These are phyloP conservation scores for Anthonomus grandis DNA, from an alignment of 1,140 invertebrate species.

Conservation along the genomic window DNA sequence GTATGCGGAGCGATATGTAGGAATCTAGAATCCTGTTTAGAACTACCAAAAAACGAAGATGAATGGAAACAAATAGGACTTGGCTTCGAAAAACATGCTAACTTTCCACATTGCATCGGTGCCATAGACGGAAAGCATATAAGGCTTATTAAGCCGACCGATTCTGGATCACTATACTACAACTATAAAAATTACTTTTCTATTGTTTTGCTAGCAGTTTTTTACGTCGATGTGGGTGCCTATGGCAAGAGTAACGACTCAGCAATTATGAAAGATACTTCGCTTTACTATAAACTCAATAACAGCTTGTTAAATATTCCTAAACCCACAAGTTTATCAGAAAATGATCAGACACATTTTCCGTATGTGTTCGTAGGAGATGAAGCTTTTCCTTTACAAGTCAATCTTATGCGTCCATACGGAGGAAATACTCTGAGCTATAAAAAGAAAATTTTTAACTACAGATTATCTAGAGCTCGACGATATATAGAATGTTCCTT, in stretches of 20 bases:
- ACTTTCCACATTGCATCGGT: conserved; percentile 46
- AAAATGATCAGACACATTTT: conserved; percentile 27
- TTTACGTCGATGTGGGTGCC: conserved; percentile 46
- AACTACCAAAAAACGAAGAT: conserved; percentile 12
- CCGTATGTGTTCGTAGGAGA: conserved; percentile 39
- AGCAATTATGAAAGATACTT: conserved; percentile 44
- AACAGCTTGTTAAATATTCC: conserved; percentile 23
- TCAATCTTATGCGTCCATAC: too few relatives aligned
- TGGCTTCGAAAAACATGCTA: conserved; percentile 33
- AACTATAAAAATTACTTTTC: conserved; percentile 43
- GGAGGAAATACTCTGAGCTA: conserved; percentile 39
- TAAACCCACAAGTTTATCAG: too few relatives aligned
- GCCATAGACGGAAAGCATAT: conserved; percentile 50
- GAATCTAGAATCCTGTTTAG: conserved; percentile 36
- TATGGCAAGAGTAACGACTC: conserved; percentile 48
- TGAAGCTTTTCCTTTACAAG: conserved; percentile 48
- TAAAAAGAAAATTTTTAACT: conserved; percentile 50
- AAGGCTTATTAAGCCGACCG: conserved; percentile 37
- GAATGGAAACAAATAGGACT: conserved; percentile 30
- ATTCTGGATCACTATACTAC: conserved; percentile 42
- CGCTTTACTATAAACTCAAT: conserved; percentile 35
- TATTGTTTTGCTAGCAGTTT: conserved; percentile 30
- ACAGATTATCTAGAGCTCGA: conserved; percentile 46
- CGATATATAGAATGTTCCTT: conserved; percentile 49
- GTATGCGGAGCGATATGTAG: conserved; percentile 37